These are phyloP conservation scores for Matsumurasca onukii DNA, from an alignment of 1,140 invertebrate species.

Conservation along the genomic window DNA sequence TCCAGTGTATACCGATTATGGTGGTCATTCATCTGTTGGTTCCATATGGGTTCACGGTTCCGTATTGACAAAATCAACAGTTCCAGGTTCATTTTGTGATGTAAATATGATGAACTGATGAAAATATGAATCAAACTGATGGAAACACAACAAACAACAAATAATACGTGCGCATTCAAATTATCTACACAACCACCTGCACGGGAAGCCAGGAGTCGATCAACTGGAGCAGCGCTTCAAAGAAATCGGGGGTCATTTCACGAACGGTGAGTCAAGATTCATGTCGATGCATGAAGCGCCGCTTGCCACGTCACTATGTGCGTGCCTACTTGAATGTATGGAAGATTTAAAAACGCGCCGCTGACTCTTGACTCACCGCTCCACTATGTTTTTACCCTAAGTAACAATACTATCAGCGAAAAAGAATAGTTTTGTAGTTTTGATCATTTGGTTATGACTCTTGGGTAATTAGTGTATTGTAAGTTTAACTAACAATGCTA, in stretches of 20 bases:
- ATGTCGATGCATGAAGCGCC: not conserved
- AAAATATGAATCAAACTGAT: no score
- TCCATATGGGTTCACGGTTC: not conserved
- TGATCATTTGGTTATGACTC: no score
- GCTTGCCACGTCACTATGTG: not conserved
- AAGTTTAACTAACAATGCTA: no score
- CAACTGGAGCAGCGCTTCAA: not conserved
- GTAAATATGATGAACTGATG: no score
- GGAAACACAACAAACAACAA: no score
- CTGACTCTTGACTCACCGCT: not conserved
- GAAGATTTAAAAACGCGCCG: not conserved
- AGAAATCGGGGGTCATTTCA: not conserved
- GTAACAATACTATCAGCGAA: no score
- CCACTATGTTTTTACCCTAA: constrained; percentile 1
- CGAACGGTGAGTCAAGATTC: not conserved
- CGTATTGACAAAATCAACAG: not conserved
- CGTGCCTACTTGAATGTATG: not conserved
- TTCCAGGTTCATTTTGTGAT: not conserved
- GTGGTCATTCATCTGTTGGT: not conserved
- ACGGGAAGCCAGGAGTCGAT: not conserved
- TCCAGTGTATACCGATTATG: not conserved
- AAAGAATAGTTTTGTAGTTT: no score
- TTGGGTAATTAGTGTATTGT: no score
- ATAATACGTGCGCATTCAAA: no score
- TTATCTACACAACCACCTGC: not conserved